Conservation (phyloP, 2,797 vertebrate species). For the Etheostoma nigrum region DNA sequence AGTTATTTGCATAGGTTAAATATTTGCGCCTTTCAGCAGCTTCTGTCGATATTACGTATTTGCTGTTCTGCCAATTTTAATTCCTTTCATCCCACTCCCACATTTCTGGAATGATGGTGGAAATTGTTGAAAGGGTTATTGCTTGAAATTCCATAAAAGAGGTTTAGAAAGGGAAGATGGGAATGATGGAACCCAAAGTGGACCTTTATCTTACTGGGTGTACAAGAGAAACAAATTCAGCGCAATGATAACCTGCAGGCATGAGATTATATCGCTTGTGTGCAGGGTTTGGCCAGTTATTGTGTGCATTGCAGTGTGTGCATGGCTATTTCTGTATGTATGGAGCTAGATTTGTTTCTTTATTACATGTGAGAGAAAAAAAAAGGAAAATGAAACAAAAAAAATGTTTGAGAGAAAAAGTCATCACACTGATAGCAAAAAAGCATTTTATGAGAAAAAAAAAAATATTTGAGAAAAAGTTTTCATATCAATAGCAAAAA, state of each 20-base stretch:
- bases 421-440: no score
- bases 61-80: slow-evolving; percentile 71
- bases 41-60: slow-evolving; percentile 69
- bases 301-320: slow-evolving; percentile 6
- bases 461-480: no score
- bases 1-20: slow-evolving; percentile 78
- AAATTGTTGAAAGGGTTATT: slow-evolving; percentile 48
- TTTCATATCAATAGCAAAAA: no score
- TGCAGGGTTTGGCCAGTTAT: slow-evolving; percentile 23
- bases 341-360: no score
- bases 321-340: slow-evolving; percentile 8
- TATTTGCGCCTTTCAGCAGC: slow-evolving; percentile 63
- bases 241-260: slow-evolving; percentile 38
- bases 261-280: slow-evolving; percentile 25
- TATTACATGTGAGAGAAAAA: no score
- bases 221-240: not conserved
- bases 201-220: not conserved
- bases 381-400: no score
- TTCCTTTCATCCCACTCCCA: slow-evolving; percentile 69
- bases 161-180: slow-evolving; percentile 31
- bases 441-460: no score
- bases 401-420: no score
- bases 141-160: slow-evolving; percentile 38
- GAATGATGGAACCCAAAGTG: slow-evolving; percentile 34
- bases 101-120: slow-evolving; percentile 56